Evolutionary conservation across 1,140 invertebrate species (phyloP), one percentile per base, ranked within the genome.

Genomic region (Helicoverpa armigera): DNA sequence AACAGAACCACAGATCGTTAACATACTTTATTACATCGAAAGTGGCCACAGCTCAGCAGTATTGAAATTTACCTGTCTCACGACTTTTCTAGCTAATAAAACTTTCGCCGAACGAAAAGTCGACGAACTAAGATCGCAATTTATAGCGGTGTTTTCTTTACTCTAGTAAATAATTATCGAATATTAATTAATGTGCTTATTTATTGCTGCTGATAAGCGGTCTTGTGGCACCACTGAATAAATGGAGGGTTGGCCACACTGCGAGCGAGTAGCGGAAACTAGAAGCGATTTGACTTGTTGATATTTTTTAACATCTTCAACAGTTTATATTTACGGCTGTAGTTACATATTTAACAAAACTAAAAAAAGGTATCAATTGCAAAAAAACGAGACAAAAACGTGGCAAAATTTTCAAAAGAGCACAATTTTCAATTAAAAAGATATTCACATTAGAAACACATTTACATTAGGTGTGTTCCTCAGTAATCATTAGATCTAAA

Each of bases 151-250:
- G 77, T 85, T 87, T 83, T 82, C 69, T 76, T 77, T n/a, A n/a
- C 51, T 69, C 70, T 81, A 80, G 51, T 43, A 61, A 78, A 82
- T 83, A 87, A 87, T 84, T 83, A 83, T 86, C 81, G 80, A 85
- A 83, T 87, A 85, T 83, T 83, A 86, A 87, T 85, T 77, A 77
- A 77, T 82, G 54, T 76, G 53, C n/a, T 82, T 87, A 83, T 87
- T 85, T 87, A 87, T 83, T 85, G 79, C 83, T 3, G 16, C 16
- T 56, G 82, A 87, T 85, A 87, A 85, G 65, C 74, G 82, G 67
- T 82, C 74, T 79, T 70, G 73, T 79, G 73, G 70, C 67, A 54
- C 58, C 48, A 65, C 73, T 76, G 58, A 60, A 65, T 54, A 65
- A 65, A 65, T 65, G 60, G 2, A 61, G 60, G 23, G 23, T 18